Evolutionary conservation across 2,113 vertebrate species (phyloP).

Genomic region (Andinoacara biseriatus): DNA sequence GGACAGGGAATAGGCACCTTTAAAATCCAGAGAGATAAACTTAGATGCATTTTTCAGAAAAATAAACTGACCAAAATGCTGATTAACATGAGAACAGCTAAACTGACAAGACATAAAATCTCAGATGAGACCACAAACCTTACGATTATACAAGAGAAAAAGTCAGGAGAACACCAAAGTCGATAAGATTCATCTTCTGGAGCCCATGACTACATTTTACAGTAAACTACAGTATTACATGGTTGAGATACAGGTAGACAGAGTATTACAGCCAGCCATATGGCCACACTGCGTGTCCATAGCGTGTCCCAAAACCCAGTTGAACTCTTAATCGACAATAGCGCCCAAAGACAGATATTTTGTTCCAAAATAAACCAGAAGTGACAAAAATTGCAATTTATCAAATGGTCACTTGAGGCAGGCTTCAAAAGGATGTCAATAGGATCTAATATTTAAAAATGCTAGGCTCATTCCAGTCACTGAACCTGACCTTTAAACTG

Average conservation of each 20-base stretch:
- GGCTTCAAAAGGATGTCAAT: background rate
- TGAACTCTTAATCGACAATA: background rate
- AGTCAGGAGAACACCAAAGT: background rate
- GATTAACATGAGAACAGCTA: background rate
- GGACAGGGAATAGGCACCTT: slow-evolving; percentile 96
- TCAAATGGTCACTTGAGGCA: background rate
- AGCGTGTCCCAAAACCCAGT: background rate
- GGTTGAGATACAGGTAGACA: background rate
- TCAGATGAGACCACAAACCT: background rate
- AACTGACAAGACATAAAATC: background rate
- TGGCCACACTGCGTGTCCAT: background rate
- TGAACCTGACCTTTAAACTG: background rate
- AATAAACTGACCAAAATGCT: background rate
- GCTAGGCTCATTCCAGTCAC: background rate
- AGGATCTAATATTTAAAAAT: background rate
- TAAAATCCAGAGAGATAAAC: background rate
- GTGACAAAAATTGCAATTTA: background rate
- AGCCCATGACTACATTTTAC: background rate
- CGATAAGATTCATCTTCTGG: too few species aligned
- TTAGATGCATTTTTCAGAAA: background rate
- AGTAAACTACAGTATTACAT: rapidly evolving
- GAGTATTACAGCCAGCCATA: background rate
- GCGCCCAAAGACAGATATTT: background rate
- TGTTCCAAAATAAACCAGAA: background rate
- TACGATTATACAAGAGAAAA: background rate